Conservation (phyloP, 2,113 vertebrate species). For the Ophthalmolycus amberensis region DNA sequence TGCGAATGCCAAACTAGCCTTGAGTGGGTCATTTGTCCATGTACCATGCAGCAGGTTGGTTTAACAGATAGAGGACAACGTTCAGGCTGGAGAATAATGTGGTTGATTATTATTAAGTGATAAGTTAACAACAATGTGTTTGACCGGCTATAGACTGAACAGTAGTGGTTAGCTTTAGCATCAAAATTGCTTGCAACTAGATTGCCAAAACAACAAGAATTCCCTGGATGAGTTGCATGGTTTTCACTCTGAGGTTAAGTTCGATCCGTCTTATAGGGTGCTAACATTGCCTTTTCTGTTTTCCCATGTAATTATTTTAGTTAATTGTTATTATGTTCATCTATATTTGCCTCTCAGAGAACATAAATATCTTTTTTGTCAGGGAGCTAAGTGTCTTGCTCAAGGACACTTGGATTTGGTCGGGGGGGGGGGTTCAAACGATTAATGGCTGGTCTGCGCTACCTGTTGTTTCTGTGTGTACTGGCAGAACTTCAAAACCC, state of each 20-base stretch:
- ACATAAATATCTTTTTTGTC: not conserved
- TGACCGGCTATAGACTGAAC: not conserved
- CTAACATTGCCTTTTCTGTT: not conserved
- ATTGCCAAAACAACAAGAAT: not conserved
- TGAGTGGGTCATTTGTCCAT: slow-evolving; percentile 3
- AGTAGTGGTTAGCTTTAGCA: not conserved
- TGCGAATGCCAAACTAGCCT: slow-evolving; percentile 19
- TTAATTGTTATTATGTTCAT: not conserved
- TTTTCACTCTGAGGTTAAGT: not conserved
- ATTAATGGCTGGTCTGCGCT: not conserved
- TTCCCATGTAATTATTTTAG: not conserved
- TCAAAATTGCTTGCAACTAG: not conserved
- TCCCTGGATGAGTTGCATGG: not conserved
- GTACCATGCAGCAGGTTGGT: not conserved
- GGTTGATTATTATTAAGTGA: not conserved
- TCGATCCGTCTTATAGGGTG: not conserved
- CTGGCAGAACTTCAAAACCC: not conserved
- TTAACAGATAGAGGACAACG: not conserved
- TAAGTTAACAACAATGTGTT: not conserved
- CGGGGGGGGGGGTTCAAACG: not conserved
- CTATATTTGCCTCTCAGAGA: not conserved
- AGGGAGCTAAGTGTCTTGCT: not conserved
- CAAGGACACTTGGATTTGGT: not conserved
- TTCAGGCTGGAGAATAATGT: not conserved
- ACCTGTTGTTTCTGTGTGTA: not conserved